Evolutionary conservation across 2,113 vertebrate species (phyloP), one percentile per base, ranked within the genome.

Genomic region (Syngnathus typhle): DNA sequence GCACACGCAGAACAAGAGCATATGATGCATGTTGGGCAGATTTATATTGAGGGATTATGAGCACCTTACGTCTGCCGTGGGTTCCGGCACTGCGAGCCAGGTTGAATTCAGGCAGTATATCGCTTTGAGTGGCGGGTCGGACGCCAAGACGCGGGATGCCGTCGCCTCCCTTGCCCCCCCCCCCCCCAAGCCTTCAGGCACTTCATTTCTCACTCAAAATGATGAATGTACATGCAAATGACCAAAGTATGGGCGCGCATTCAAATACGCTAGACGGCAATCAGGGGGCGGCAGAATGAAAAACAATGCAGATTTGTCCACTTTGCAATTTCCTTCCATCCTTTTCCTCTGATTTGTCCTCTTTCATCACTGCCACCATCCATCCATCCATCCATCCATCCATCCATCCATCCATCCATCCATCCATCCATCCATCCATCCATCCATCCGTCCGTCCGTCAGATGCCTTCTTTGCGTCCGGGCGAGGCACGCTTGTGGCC

Each of bases 221-320:
- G 86, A 89, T 88, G 83, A 87, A 89, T 89, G 87, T 75, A 79
- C 84, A 88, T 84, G 85, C 84, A 88, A 83, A 88, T 88, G 76
- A 85, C 72, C 78, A 82, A 78, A 82, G 85, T 80, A 84, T 75
- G 83, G 84, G 86, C 83, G 72, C 8, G 65, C 84, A 87, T 88
- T 88, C 86, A 88, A 84, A 88, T 84, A 71, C n/a, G 77, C 67
- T 69, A 86, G 83, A 83, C 81, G 60, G 82, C 80, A 82, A 86
- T 88, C 85, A 88, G 81, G 59, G 86, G 85, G 81, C 71, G 52
- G 77, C 77, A 74, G 83, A 80, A 75, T 80, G 81, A 85, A 85
- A 87, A 87, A 84, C 84, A 82, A 82, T 86, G 79, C 78, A 6
- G 75, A 74, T 85, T 78, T 69, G 68, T 67, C 21, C 60, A 62